A percentile compares a stretch with the other conserved stretches of the same genome.
Conservation (phyloP, 2,797 vertebrate species). For the Urocyon cinereoargenteus region DNA sequence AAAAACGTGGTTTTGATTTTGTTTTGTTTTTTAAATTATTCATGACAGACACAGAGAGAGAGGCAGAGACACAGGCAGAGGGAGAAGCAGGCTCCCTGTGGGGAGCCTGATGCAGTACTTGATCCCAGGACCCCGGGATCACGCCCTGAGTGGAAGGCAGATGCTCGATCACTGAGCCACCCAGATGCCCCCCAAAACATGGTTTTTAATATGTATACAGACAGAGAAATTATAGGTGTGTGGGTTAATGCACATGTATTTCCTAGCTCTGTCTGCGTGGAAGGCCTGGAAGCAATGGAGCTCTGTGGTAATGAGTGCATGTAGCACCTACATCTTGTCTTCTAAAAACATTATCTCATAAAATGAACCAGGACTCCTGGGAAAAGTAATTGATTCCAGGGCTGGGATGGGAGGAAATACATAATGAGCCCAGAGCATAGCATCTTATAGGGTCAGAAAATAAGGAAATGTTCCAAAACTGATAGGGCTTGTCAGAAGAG, state of each 20-base stretch:
- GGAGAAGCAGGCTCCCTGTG: too few relatives aligned
- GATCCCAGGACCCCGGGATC: too few relatives aligned
- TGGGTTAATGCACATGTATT: neutral
- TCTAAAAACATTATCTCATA: constrained; percentile 6
- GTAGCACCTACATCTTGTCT: neutral
- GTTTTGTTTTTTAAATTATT: neutral
- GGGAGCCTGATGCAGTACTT: too few relatives aligned
- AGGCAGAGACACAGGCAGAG: too few relatives aligned
- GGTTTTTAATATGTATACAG: neutral
- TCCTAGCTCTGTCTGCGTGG: neutral
- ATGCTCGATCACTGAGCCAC: too few relatives aligned
- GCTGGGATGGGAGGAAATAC: neutral
- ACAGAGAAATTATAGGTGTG: neutral
- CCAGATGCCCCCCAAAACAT: neutral
- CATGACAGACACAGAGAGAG: too few relatives aligned
- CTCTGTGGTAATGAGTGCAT: neutral
- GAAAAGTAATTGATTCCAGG: neutral
- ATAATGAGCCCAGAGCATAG: neutral
- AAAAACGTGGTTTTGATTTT: neutral
- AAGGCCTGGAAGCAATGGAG: neutral
- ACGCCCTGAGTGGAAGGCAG: too few relatives aligned
- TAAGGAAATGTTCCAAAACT: neutral
- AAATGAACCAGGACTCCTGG: neutral
- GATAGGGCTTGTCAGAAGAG: neutral
- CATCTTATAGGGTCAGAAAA: neutral